Percentiles rank a stretch among this genome's conserved stretches.
phyloP scores from a whole-genome alignment of 1,140 invertebrate species.

The Drosophila sechellia region DNA sequence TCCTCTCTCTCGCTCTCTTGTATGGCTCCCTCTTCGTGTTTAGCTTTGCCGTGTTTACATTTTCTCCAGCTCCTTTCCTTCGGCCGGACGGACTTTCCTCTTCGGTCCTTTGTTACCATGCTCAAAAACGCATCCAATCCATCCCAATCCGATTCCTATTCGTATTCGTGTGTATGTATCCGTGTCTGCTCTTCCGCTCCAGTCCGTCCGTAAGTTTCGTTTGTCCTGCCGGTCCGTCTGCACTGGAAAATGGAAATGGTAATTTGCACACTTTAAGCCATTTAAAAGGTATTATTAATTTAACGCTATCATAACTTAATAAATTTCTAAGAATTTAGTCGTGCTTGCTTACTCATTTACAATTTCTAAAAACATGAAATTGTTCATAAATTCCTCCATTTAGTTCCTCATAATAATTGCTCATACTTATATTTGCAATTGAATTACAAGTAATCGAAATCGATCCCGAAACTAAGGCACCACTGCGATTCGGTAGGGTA shows the following conservation, averaged over 20 bases:
- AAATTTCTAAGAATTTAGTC: too few species aligned
- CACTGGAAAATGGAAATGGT: neutral
- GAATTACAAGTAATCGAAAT: too few species aligned
- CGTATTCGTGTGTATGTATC: constrained; percentile 34
- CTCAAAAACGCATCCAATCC: constrained; percentile 34
- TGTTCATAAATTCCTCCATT: neutral
- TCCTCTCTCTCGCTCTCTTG: neutral
- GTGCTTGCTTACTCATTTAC: neutral
- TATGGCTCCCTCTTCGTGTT: constrained; percentile 2
- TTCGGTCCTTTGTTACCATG: constrained; percentile 35
- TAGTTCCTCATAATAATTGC: too few species aligned
- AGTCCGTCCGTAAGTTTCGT: constrained; percentile 11
- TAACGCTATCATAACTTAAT: too few species aligned
- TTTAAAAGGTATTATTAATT: too few species aligned
- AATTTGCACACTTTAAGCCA: neutral
- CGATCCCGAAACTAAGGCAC: neutral
- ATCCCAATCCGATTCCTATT: constrained; percentile 36
- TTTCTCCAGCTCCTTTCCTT: constrained; percentile 23
- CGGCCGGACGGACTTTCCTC: constrained; percentile 14
- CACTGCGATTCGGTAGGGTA: neutral
- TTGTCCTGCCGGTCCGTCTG: constrained; percentile 22
- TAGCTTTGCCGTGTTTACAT: constrained; percentile 27
- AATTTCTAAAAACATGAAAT: neutral
- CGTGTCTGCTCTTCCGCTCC: constrained; percentile 45
- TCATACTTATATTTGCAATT: too few species aligned